Evolutionary conservation across 2,888 invertebrate species (phyloP), one percentile per base, ranked within the genome.

Genomic region (Eristalinus sepulchralis): DNA sequence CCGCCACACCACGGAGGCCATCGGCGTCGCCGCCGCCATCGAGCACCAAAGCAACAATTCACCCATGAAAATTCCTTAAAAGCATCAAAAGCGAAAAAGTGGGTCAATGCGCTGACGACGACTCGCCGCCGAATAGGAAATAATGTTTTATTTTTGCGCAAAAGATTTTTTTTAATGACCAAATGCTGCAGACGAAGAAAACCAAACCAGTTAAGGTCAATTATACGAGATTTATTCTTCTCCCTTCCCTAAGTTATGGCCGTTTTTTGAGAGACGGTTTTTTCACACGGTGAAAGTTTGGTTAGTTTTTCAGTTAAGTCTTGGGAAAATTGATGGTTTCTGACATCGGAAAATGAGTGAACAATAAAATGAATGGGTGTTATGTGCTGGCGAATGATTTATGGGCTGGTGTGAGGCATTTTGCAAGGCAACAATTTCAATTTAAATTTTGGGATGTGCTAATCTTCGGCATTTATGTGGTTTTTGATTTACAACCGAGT

Each of bases 51-150:
- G 13, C 73, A 76, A 80, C 53, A 84, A 36, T 80, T 81, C 66
- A 81, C 39, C 81, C 81, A 67, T 84, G 75, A 72, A 81, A 78
- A 81, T 84, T 84, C 71, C 62, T 84, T 76, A 33, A 75, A 71
- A 71, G 36, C 80, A 84, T 76, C 83, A 66, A 31, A 47, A 22
- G 39, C 13, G 9, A 5, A 70, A 75, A 84, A 76, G 55, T 81
- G 57, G 81, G 84, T 81, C 84, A 81, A 84, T 84, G 81, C 36
- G 39, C 39, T n/a, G 17, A 27, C 27, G 27, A 27, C 27, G 55
- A 81, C 53, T 62, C n/a, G 27, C 36, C 36, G 34, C 47, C 6
- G 47, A 71, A 80, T 71, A 68, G 63, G 67, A 78, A 83, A 68
- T 57, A 34, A 34, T 27, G 20, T 64, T 24, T 36, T n/a, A 8